phyloP scores from a whole-genome alignment of 2,113 vertebrate species.

The Camelus bactrianus region DNA sequence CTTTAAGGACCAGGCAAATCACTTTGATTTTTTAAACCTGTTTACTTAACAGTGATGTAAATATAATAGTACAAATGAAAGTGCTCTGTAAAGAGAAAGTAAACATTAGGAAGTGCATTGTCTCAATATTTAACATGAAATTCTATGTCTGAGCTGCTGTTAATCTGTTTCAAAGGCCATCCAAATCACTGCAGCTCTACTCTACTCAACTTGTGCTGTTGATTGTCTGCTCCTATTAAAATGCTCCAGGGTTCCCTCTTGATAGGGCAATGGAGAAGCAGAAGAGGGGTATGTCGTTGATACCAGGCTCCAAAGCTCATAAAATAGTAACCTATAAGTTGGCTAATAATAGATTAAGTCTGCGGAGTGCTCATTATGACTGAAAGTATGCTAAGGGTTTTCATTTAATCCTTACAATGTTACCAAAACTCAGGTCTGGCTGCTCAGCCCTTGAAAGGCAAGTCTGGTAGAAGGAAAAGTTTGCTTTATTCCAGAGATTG shows the following conservation, averaged over 20 bases:
- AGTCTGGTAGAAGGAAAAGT: too few relatives aligned
- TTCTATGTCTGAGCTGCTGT: neutral
- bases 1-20: neutral
- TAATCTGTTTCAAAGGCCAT: neutral
- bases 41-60: neutral
- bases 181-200: neutral
- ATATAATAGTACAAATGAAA: slow-evolving; percentile 8
- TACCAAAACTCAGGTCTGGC: too few relatives aligned
- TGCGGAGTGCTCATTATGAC: neutral
- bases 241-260: neutral
- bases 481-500: too few relatives aligned
- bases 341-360: neutral
- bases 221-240: neutral
- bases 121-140: neutral
- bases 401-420: neutral
- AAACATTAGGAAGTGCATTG: neutral
- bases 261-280: neutral
- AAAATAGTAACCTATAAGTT: neutral
- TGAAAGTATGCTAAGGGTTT: neutral
- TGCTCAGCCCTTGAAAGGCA: too few relatives aligned
- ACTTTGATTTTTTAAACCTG: neutral
- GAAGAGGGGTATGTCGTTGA: neutral
- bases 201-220: neutral
- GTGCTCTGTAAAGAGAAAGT: neutral
- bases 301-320: neutral